Conservation (phyloP, 92 coral and sea anemone species). For the Pocillopora meandrina region DNA sequence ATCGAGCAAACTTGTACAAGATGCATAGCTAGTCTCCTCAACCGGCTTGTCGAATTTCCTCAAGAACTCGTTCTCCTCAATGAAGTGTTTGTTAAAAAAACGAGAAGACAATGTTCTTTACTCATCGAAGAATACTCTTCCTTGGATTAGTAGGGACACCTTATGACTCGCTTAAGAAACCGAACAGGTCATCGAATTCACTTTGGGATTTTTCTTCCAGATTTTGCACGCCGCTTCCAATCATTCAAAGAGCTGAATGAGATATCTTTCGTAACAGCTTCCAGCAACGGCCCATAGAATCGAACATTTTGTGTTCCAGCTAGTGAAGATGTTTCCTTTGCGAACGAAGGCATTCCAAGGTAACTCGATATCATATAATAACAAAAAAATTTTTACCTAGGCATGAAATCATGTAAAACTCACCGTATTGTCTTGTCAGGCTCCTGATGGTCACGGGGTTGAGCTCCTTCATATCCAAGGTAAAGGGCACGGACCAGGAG, state of each 20-base stretch:
- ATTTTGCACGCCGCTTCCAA: slow-evolving; percentile 40
- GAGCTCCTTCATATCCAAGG: slow-evolving; percentile 56
- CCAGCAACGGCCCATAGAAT: slow-evolving; percentile 40
- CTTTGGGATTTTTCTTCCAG: slow-evolving; percentile 40
- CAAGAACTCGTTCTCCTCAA: slow-evolving; percentile 57
- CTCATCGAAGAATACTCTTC: slow-evolving; percentile 30
- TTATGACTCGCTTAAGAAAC: slow-evolving; percentile 35
- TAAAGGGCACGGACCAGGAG: slow-evolving; percentile 62
- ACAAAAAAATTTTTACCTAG: slow-evolving; percentile 37
- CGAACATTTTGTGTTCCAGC: slow-evolving; percentile 39
- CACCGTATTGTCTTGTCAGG: slow-evolving; percentile 63
- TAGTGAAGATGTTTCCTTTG: slow-evolving; percentile 56
- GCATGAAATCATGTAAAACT: slow-evolving; percentile 45
- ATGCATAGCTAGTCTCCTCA: slow-evolving; percentile 42
- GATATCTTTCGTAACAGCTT: slow-evolving; percentile 55
- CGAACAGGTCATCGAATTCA: slow-evolving; percentile 52
- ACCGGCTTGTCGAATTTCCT: slow-evolving; percentile 47
- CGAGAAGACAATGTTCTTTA: slow-evolving; percentile 67
- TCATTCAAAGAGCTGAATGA: slow-evolving; percentile 57
- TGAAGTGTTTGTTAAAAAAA: slow-evolving; percentile 60
- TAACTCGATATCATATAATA: slow-evolving; percentile 45
- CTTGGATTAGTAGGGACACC: slow-evolving; percentile 66
- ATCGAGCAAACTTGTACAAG: slow-evolving; percentile 56
- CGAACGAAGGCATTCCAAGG: slow-evolving; percentile 62
- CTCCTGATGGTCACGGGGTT: slow-evolving; percentile 48